phyloP scores from a whole-genome alignment of 1,140 invertebrate genomes.

The Geopemphigus sp. region DNA sequence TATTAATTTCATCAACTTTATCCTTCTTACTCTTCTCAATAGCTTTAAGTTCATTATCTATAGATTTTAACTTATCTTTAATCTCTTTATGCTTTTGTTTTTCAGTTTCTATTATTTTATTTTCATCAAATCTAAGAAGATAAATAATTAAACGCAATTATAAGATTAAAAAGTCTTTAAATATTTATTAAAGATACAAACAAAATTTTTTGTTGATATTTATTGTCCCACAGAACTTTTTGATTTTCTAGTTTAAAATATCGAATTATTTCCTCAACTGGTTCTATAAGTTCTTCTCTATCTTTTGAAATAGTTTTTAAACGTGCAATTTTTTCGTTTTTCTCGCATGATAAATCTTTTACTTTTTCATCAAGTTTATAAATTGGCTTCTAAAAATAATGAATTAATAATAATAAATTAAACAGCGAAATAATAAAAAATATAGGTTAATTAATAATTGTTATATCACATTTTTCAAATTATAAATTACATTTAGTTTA shows the following conservation, averaged over 20 bases:
- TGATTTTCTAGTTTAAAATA: constrained; percentile 79
- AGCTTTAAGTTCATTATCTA: neutral
- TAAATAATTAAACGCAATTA: neutral
- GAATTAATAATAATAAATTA: too few relatives aligned
- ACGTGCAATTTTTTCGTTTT: constrained; percentile 84
- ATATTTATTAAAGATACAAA: constrained; percentile 55
- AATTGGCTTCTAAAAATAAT: constrained; percentile 67
- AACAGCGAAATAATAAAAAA: neutral
- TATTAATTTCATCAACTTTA: neutral
- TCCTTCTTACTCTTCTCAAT: constrained; percentile 18
- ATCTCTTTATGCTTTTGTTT: neutral
- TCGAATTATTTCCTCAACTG: constrained; percentile 82
- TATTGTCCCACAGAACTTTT: constrained; percentile 67
- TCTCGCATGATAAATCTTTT: constrained; percentile 74
- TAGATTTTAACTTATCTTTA: neutral
- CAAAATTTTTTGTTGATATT: constrained; percentile 69
- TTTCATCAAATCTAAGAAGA: neutral
- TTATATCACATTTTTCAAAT: too few relatives aligned
- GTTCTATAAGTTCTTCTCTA: constrained; percentile 78
- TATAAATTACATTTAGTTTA: too few relatives aligned
- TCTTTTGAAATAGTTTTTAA: constrained; percentile 88
- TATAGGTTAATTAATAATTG: too few relatives aligned
- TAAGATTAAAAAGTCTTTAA: neutral
- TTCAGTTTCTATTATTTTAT: neutral
- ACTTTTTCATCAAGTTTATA: constrained; percentile 73